These are phyloP conservation scores for Agriotes lineatus DNA, from an alignment of 2,888 invertebrate species.

Conservation along the genomic window DNA sequence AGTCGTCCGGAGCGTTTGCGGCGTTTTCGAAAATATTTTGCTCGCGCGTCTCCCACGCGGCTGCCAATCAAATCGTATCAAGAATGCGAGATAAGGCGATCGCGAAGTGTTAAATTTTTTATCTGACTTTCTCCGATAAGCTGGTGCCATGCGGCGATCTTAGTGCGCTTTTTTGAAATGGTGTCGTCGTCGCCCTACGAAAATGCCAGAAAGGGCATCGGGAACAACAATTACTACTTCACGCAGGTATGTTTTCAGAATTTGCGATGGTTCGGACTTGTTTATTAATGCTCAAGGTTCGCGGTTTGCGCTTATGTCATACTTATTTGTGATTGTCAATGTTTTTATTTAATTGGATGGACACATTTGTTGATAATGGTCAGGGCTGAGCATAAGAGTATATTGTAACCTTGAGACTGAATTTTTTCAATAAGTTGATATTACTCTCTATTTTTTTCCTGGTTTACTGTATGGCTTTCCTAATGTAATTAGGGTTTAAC, in stretches of 20 bases:
- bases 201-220: conserved; percentile 27
- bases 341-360: neutral
- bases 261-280: conserved; percentile 10
- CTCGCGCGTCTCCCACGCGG: neutral
- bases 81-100: neutral
- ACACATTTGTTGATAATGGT: neutral
- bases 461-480: too few relatives aligned
- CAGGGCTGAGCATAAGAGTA: neutral
- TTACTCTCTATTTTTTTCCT: too few relatives aligned
- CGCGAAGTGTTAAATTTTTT: neutral
- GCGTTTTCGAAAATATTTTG: neutral
- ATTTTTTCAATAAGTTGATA: neutral
- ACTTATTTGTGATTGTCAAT: conserved; percentile 18
- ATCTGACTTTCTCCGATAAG: conserved; percentile 14
- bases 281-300: conserved; percentile 40
- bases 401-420: too few relatives aligned
- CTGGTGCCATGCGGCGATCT: neutral
- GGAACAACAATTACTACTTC: conserved; percentile 41
- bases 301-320: conserved; percentile 29
- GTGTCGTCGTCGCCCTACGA: conserved; percentile 36
- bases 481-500: too few relatives aligned
- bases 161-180: conserved; percentile 9
- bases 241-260: conserved; percentile 35
- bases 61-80: neutral
- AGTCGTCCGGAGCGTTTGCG: neutral